A percentile compares a stretch with the other conserved stretches of the same genome.
Evolutionary conservation across 2,797 vertebrate species (phyloP).

Genomic region (Cetoscarus ocellatus): DNA sequence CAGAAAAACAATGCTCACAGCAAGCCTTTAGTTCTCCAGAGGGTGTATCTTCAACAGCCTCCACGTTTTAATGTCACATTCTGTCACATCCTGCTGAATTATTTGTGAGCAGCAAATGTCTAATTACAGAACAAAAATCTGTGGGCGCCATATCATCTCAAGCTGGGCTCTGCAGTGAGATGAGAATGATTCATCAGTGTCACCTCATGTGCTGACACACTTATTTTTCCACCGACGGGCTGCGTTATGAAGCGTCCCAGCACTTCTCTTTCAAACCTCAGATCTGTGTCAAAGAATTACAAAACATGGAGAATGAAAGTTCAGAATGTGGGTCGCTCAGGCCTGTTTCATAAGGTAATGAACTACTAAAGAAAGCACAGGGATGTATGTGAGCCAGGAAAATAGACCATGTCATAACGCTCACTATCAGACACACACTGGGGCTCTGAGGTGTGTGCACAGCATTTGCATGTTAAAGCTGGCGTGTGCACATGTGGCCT

Average conservation of each 20-base stretch:
- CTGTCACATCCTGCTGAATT: neutral
- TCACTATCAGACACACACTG: neutral
- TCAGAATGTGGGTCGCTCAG: constrained; percentile 30
- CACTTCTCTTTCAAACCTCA: constrained; percentile 6
- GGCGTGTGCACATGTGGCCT: neutral
- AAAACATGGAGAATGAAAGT: constrained; percentile 12
- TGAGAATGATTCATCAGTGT: constrained; percentile 16
- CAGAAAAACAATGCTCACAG: no score
- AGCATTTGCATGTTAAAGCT: neutral
- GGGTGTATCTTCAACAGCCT: neutral
- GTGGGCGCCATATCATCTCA: constrained; percentile 1
- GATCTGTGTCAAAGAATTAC: constrained; percentile 22
- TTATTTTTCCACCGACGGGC: neutral
- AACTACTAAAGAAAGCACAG: neutral
- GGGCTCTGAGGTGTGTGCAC: neutral
- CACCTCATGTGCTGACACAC: constrained; percentile 10
- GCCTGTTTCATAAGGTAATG: constrained; percentile 22
- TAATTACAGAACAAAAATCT: constrained; percentile 3
- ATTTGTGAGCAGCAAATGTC: neutral
- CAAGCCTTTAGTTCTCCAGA: neutral
- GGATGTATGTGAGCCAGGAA: neutral
- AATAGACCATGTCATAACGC: neutral
- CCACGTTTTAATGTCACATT: neutral
- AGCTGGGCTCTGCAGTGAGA: neutral
- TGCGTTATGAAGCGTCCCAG: neutral